phyloP scores from a whole-genome alignment of 1,140 invertebrate genomes.

The Hypsibius dujardini region DNA sequence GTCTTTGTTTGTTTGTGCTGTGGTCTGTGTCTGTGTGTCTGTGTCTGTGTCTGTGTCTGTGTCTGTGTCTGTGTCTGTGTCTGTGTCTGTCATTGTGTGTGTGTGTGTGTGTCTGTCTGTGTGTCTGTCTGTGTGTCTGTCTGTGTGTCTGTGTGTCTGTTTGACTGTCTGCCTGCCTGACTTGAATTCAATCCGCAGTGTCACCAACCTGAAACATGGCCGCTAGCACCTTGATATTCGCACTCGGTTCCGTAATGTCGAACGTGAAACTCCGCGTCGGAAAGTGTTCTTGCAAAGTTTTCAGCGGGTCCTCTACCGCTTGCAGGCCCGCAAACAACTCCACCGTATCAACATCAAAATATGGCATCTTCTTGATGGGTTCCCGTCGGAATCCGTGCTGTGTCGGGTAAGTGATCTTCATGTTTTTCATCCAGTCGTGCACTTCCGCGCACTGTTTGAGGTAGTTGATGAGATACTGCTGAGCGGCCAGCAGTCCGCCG shows the following conservation, averaged over 20 bases:
- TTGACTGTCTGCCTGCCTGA: too few relatives aligned
- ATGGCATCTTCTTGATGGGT: not conserved
- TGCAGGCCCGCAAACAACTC: not conserved
- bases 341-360: not conserved
- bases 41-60: too few relatives aligned
- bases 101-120: too few relatives aligned
- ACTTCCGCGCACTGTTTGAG: not conserved
- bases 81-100: too few relatives aligned
- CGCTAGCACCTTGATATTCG: not conserved
- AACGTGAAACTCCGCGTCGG: not conserved
- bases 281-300: not conserved
- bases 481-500: slow-evolving; percentile 2
- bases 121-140: too few relatives aligned
- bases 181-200: too few relatives aligned
- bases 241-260: not conserved
- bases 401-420: not conserved
- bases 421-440: not conserved
- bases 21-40: too few relatives aligned
- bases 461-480: slow-evolving; percentile 5
- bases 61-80: too few relatives aligned
- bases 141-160: too few relatives aligned
- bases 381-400: not conserved
- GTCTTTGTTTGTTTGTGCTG: too few relatives aligned
- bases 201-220: not conserved
- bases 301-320: not conserved